These are phyloP conservation scores for Lymantria monacha DNA, from an alignment of 2,888 invertebrate genomes.

Conservation along the genomic window DNA sequence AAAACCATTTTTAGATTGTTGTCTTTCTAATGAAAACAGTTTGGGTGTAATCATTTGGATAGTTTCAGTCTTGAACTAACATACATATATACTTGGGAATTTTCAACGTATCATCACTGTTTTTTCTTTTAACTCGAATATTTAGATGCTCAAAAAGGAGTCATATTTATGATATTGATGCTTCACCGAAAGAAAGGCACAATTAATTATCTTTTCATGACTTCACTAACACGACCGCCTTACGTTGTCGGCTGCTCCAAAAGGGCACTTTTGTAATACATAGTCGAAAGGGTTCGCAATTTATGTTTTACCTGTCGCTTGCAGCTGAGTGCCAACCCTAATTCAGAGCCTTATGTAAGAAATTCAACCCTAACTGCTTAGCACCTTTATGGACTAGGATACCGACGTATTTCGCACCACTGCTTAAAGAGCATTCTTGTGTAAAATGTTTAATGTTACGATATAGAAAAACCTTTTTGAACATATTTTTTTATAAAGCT, in stretches of 20 bases:
- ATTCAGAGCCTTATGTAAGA: conserved; percentile 57
- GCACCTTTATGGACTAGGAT: conserved; percentile 56
- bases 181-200: conserved; percentile 13
- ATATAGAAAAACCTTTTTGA: neutral
- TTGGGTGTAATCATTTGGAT: no score
- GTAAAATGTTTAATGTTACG: neutral
- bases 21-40: no score
- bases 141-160: neutral
- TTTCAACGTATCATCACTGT: no score
- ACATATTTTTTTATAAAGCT: neutral
- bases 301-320: conserved; percentile 68
- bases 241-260: conserved; percentile 41
- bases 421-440: neutral
- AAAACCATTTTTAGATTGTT: no score
- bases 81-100: no score
- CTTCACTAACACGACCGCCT: conserved; percentile 31
- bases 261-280: conserved; percentile 63
- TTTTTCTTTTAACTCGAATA: no score
- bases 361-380: conserved; percentile 52
- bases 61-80: no score
- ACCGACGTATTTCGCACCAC: conserved; percentile 14
- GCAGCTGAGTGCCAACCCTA: conserved; percentile 59
- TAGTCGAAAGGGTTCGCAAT: conserved; percentile 63
- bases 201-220: conserved; percentile 42
- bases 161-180: neutral